Conservation (phyloP, 2,888 invertebrate species). For the Pollenia angustigena region DNA sequence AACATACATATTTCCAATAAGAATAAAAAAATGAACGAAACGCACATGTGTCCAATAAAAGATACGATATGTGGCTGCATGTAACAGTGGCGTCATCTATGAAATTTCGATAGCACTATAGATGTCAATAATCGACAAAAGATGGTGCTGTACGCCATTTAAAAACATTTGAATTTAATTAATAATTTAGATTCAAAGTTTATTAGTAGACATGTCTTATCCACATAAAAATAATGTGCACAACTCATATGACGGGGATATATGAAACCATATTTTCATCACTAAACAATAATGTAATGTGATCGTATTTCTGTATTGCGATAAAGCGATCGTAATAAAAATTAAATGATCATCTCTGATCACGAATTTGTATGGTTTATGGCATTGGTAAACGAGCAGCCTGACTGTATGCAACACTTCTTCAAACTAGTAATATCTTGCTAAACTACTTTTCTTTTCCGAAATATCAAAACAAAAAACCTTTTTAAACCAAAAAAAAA, state of each 20-base stretch:
- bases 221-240: no score
- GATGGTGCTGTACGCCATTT: slow-evolving; percentile 35
- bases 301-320: no score
- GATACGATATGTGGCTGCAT: background rate
- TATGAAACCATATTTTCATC: no score
- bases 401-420: slow-evolving; percentile 21
- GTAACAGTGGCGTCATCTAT: slow-evolving; percentile 55
- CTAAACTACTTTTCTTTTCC: background rate
- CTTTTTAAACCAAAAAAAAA: no score
- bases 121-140: slow-evolving; percentile 3
- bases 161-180: background rate
- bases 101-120: background rate
- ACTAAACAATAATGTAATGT: no score
- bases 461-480: no score
- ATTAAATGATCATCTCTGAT: background rate
- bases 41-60: slow-evolving; percentile 64
- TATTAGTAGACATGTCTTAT: no score
- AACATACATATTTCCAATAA: slow-evolving; percentile 61
- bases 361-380: background rate
- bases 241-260: no score
- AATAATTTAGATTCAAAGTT: no score
- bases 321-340: no score
- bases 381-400: slow-evolving; percentile 7
- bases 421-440: background rate
- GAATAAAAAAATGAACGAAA: slow-evolving; percentile 41